Conservation (phyloP, 2,888 invertebrate species). For the Parnassius glacialis region DNA sequence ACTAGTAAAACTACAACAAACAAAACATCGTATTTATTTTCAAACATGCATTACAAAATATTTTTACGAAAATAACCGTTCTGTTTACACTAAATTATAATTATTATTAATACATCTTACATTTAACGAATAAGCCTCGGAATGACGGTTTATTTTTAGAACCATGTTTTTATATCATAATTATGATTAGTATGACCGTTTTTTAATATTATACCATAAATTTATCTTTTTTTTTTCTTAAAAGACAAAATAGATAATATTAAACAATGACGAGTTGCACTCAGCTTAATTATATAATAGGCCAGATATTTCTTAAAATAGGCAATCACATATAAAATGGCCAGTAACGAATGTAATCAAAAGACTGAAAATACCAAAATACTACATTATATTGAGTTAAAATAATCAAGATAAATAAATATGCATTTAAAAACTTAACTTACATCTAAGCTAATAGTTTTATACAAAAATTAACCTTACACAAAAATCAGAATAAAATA, state of each 20-base stretch:
- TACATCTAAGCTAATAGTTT: slow-evolving; percentile 22
- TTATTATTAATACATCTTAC: slow-evolving; percentile 42
- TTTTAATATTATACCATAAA: slow-evolving; percentile 36
- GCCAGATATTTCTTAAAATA: background rate
- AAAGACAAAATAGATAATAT: slow-evolving; percentile 49
- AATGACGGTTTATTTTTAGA: slow-evolving; percentile 30
- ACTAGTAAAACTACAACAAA: slow-evolving; percentile 77
- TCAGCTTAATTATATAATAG: background rate
- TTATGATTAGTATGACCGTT: too few species aligned
- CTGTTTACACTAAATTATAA: slow-evolving; percentile 47
- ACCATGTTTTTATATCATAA: slow-evolving; percentile 8
- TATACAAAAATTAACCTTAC: slow-evolving; percentile 2
- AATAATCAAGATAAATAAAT: slow-evolving; percentile 17
- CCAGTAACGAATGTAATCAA: background rate
- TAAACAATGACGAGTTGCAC: slow-evolving; percentile 19
- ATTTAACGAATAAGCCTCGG: slow-evolving; percentile 36
- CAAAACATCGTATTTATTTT: slow-evolving; percentile 73
- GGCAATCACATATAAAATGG: background rate
- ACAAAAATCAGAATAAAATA: slow-evolving; percentile 27
- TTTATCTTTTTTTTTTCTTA: slow-evolving; percentile 44
- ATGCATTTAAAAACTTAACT: slow-evolving; percentile 9
- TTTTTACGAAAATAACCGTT: slow-evolving; percentile 36
- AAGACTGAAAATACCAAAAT: background rate
- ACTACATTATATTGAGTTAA: background rate
- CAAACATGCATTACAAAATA: slow-evolving; percentile 62